Conservation (phyloP, 2,113 vertebrate genomes). For the Capreolus pygargus region DNA sequence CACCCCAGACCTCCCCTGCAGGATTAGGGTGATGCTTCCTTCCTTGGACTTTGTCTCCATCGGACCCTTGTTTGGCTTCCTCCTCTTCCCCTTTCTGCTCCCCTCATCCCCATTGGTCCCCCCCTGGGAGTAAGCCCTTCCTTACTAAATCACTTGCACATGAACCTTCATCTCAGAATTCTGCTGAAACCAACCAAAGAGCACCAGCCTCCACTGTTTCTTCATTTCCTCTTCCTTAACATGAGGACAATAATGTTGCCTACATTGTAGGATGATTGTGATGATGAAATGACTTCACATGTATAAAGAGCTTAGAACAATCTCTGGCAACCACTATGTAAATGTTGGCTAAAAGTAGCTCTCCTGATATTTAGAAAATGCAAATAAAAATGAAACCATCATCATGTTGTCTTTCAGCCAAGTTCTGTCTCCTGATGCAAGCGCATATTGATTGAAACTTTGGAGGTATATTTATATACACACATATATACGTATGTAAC, state of each 20-base stretch:
- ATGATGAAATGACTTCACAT: background rate
- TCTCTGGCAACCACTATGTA: background rate
- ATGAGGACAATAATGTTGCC: background rate
- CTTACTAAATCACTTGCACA: background rate
- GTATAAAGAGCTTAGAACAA: background rate
- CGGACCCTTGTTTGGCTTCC: background rate
- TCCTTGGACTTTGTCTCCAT: background rate
- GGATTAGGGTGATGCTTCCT: background rate
- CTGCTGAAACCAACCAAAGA: background rate
- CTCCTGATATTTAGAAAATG: background rate
- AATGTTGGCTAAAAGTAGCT: background rate
- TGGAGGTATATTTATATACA: background rate
- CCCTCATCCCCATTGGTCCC: background rate
- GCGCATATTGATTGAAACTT: background rate
- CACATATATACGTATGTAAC: background rate
- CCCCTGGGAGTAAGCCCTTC: background rate
- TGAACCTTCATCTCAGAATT: background rate
- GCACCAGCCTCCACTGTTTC: background rate
- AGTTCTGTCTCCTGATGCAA: background rate
- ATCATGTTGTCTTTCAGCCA: background rate
- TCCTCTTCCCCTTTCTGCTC: background rate
- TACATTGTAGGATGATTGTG: background rate
- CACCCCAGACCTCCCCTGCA: background rate
- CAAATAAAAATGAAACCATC: conserved; percentile 7
- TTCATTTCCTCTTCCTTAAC: background rate